Percentiles rank a stretch among this genome's conserved stretches.
These are phyloP conservation scores for Acleris emargana DNA, from an alignment of 2,888 invertebrate genomes.

Conservation along the genomic window DNA sequence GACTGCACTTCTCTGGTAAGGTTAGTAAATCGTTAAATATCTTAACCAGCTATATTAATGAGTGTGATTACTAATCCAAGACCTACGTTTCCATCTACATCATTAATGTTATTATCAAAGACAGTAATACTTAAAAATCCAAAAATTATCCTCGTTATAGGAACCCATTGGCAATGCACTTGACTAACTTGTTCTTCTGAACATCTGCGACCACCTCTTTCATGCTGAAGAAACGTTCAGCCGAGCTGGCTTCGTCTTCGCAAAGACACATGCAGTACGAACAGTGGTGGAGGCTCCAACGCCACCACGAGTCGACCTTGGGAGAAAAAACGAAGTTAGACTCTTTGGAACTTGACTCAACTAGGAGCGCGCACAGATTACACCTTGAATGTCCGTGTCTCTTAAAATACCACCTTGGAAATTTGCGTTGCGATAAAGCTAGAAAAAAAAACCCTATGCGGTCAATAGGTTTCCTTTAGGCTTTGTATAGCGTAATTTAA, in stretches of 20 bases:
- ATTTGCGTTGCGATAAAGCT: too few relatives aligned
- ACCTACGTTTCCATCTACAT: neutral
- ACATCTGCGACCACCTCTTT: slow-evolving; percentile 83
- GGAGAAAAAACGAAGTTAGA: slow-evolving; percentile 52
- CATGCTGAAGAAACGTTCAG: slow-evolving; percentile 92
- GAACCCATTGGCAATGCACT: neutral
- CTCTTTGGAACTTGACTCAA: neutral
- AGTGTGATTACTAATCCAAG: too few relatives aligned
- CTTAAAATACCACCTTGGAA: too few relatives aligned
- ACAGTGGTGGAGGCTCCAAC: slow-evolving; percentile 92
- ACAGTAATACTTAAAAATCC: slow-evolving; percentile 15
- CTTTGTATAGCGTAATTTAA: too few relatives aligned
- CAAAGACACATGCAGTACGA: slow-evolving; percentile 95
- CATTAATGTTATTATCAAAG: neutral
- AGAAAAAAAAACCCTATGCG: too few relatives aligned
- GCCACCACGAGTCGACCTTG: slow-evolving; percentile 95
- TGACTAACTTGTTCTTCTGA: slow-evolving; percentile 84
- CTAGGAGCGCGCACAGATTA: too few relatives aligned
- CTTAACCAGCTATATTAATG: too few relatives aligned
- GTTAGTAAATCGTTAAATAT: too few relatives aligned
- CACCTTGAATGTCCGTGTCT: too few relatives aligned
- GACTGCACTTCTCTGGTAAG: too few relatives aligned
- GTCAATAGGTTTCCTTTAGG: too few relatives aligned
- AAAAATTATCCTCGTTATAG: neutral
- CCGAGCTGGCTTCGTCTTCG: slow-evolving; percentile 87